Conservation (phyloP, 2,888 invertebrate genomes). For the Aromia moschata region DNA sequence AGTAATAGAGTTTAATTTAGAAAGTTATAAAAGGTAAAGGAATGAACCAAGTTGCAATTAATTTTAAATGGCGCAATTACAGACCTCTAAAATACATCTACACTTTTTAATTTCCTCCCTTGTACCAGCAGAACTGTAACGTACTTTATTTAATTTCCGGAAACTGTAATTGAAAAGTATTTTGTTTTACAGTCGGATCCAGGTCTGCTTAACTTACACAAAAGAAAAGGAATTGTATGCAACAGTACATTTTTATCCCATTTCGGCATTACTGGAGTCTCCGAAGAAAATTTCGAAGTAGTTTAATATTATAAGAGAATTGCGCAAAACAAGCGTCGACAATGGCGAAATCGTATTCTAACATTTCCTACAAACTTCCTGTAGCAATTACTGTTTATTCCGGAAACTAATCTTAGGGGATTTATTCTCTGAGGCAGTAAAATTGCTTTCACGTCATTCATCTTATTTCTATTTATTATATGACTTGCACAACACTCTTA, state of each 20-base stretch:
- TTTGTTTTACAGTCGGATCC: neutral
- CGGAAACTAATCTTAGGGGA: slow-evolving; percentile 42
- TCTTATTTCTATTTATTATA: slow-evolving; percentile 33
- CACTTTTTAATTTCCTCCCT: too few species aligned
- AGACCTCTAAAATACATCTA: too few species aligned
- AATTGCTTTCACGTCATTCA: slow-evolving; percentile 36
- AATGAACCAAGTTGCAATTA: too few species aligned
- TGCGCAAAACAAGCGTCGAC: slow-evolving; percentile 36
- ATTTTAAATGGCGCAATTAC: too few species aligned
- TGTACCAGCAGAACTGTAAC: too few species aligned
- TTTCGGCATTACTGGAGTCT: slow-evolving; percentile 1
- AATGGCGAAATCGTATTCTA: slow-evolving; percentile 43
- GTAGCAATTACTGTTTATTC: slow-evolving; percentile 44
- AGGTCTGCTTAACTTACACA: neutral
- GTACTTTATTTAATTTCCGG: neutral
- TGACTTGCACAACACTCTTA: slow-evolving; percentile 13
- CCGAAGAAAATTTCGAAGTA: slow-evolving; percentile 5
- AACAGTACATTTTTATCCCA: slow-evolving; percentile 5
- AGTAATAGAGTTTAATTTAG: too few species aligned
- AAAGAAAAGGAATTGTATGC: neutral
- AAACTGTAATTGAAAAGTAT: neutral
- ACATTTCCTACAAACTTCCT: slow-evolving; percentile 44
- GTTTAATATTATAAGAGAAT: slow-evolving; percentile 33
- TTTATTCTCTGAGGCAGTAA: slow-evolving; percentile 36
- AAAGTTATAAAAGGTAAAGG: too few species aligned